These are phyloP conservation scores for Lepidocyrtinus sp. DNA, from an alignment of 2,888 invertebrate species.

Conservation along the genomic window DNA sequence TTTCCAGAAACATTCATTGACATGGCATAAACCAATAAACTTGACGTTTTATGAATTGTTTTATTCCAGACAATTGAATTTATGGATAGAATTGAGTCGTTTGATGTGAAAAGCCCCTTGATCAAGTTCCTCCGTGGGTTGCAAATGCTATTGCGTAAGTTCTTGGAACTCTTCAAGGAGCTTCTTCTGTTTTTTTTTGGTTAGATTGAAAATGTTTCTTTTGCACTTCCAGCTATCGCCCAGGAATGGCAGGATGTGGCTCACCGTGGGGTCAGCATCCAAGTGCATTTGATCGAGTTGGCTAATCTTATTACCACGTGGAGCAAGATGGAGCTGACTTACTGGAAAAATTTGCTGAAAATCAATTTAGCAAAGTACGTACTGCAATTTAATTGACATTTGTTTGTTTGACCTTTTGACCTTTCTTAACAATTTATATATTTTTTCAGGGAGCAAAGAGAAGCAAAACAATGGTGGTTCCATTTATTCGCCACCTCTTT, in stretches of 20 bases:
- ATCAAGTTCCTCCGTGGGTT: slow-evolving; percentile 91
- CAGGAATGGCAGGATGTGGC: slow-evolving; percentile 96
- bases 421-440: too few relatives aligned
- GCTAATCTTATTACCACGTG: slow-evolving; percentile 89
- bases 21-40: too few relatives aligned
- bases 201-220: slow-evolving; percentile 8
- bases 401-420: slow-evolving; percentile 4
- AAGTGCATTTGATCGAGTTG: slow-evolving; percentile 81
- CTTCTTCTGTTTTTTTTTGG: neutral
- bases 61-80: slow-evolving; percentile 67
- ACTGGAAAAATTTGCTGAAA: slow-evolving; percentile 89
- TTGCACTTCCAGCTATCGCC: slow-evolving; percentile 72
- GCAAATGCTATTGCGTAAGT: slow-evolving; percentile 87
- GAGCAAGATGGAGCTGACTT: slow-evolving; percentile 90
- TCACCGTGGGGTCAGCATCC: slow-evolving; percentile 87
- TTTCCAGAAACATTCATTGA: too few relatives aligned
- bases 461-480: slow-evolving; percentile 92
- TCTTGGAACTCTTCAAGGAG: too few relatives aligned
- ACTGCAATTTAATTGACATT: slow-evolving; percentile 34
- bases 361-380: slow-evolving; percentile 79
- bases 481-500: slow-evolving; percentile 82
- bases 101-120: slow-evolving; percentile 86
- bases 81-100: slow-evolving; percentile 72
- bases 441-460: slow-evolving; percentile 77
- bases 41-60: too few relatives aligned